phyloP scores from a whole-genome alignment of 2,797 vertebrate genomes.

The Enteromius fasciolatus region DNA sequence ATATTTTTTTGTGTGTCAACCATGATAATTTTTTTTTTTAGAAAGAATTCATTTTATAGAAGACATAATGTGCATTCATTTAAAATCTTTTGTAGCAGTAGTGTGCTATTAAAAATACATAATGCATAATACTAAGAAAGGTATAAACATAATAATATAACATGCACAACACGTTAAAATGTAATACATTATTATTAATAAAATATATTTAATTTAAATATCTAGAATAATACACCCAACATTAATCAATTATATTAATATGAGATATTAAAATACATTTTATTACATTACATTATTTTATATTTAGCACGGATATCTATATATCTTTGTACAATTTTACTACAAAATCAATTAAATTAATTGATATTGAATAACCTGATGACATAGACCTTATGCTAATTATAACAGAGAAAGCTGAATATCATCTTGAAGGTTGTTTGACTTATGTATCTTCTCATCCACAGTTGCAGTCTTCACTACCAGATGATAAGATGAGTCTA shows the following conservation, averaged over 20 bases:
- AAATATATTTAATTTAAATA: background rate
- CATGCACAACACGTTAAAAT: background rate
- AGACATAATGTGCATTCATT: too few species aligned
- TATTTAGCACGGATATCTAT: background rate
- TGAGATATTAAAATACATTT: background rate
- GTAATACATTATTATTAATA: background rate
- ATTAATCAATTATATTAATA: background rate
- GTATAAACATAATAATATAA: background rate
- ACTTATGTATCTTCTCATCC: constrained; percentile 26
- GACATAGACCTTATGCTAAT: background rate
- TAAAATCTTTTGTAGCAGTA: background rate
- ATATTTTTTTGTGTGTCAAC: background rate
- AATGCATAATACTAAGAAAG: background rate
- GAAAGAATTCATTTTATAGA: too few species aligned
- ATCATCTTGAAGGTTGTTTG: background rate
- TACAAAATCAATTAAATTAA: background rate
- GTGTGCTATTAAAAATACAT: background rate
- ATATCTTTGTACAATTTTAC: background rate
- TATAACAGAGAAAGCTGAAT: background rate
- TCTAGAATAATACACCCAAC: background rate
- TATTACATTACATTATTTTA: background rate
- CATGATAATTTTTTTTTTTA: background rate
- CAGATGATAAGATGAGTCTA: constrained; percentile 73
- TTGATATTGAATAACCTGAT: background rate
- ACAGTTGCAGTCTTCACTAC: constrained; percentile 33